Evolutionary conservation across 2,113 vertebrate species (phyloP), one percentile per base, ranked within the genome.

Genomic region (Aphyosemion australe): DNA sequence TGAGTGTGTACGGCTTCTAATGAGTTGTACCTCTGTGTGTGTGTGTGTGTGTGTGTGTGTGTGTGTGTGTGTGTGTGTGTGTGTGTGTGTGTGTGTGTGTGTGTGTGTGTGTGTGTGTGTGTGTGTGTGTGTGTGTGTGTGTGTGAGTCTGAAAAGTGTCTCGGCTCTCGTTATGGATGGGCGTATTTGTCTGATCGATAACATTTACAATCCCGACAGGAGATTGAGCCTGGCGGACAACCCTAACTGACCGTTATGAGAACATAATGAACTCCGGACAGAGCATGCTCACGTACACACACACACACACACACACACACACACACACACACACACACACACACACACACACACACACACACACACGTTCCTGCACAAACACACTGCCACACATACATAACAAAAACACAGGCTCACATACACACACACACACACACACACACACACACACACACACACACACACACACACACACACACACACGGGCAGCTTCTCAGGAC

Each of bases 151-250:
- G 65, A 72, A 56, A 58, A 65, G 76, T 76, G 76, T 71, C 85
- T 83, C 72, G 55, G 79, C 79, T 74, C 79, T 88, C 60, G 20
- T 87, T 88, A 88, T 83, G 83, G 78, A 92, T 90, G 86, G 26
- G 85, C 46, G 59, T 73, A 71, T 73, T 74, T 61, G 73, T 87
- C 83, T 79, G 86, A 91, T 92, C 90, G 80, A 92, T 91, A 89
- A 83, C 79, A 91, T 90, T 90, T 87, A 90, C 87, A 93, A 90
- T 87, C 86, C 85, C 83, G 49, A 89, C 84, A 91, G 82, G 79
- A 90, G 87, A 86, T 75, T 8, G 77, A 73, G 80, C 77, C 77
- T 80, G 69, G 79, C 72, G 50, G 74, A 87, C 78, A 84, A 82
- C 82, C 80, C 76, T 85, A 85, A 82, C 82, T 81, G 85, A 80